These are phyloP conservation scores for Pterocles orientalis DNA, from an alignment of 2,113 vertebrate species.

Conservation along the genomic window DNA sequence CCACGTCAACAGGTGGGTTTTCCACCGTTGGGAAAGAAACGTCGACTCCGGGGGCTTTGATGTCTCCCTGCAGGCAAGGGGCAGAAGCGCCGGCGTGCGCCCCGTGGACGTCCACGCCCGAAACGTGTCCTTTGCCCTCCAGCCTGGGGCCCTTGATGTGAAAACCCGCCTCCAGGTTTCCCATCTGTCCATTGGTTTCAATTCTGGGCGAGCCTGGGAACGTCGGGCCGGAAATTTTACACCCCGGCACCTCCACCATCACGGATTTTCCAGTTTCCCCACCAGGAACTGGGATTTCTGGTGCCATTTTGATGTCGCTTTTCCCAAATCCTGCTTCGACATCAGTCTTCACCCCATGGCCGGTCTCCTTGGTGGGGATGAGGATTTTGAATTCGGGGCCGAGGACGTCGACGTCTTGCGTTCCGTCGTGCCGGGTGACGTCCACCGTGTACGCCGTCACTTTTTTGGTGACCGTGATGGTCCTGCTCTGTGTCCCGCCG, in stretches of 20 bases:
- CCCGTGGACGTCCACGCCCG: neutral
- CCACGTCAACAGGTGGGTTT: neutral
- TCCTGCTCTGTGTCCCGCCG: slow-evolving; percentile 88
- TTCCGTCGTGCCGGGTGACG: slow-evolving; percentile 77
- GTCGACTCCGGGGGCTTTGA: neutral
- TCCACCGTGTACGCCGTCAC: slow-evolving; percentile 96
- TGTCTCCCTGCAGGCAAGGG: neutral
- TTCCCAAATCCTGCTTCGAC: slow-evolving; percentile 52
- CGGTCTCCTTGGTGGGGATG: slow-evolving; percentile 72
- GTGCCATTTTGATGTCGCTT: slow-evolving; percentile 39
- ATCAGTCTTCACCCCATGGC: slow-evolving; percentile 57
- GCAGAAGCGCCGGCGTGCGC: neutral
- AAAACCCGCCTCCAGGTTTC: neutral
- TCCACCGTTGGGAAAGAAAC: neutral
- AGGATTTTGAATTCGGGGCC: slow-evolving; percentile 80
- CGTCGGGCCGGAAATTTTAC: accelerated
- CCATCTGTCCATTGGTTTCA: neutral
- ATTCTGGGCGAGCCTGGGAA: accelerated
- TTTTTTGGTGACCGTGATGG: slow-evolving; percentile 89
- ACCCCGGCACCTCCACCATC: neutral
- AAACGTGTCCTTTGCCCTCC: neutral
- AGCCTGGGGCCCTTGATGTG: neutral
- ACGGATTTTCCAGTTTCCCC: neutral
- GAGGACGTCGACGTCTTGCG: slow-evolving; percentile 77
- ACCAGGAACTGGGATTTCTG: neutral